Evolutionary conservation across 2,797 vertebrate genomes (phyloP).

Genomic region (Margarornis squamiger): DNA sequence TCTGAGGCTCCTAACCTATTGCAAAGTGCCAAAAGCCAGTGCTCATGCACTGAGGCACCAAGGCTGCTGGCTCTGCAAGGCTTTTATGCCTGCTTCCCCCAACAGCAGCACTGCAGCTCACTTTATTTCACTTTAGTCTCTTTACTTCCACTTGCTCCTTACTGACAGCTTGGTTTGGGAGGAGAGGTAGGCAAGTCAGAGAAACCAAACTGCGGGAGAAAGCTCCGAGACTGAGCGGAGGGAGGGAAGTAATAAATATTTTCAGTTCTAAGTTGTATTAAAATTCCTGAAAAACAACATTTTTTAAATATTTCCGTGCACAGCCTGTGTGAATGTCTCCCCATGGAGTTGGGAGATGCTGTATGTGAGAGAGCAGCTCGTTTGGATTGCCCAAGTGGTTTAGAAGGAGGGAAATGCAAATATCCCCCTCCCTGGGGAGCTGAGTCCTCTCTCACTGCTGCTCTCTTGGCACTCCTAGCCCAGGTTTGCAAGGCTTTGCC

Average conservation of each 20-base stretch:
- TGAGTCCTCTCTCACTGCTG: background rate
- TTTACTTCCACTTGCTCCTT: background rate
- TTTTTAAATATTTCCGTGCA: background rate
- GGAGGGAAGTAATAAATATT: background rate
- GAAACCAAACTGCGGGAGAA: background rate
- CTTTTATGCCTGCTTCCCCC: background rate
- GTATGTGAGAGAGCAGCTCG: background rate
- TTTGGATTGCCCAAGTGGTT: background rate
- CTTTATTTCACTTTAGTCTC: background rate
- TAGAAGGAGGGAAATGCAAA: background rate
- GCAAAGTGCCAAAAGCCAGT: background rate
- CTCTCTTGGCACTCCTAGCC: background rate
- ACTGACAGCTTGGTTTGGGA: background rate
- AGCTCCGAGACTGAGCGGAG: background rate
- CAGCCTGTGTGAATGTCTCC: background rate
- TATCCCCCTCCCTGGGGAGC: background rate
- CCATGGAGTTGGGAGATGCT: rapidly evolving
- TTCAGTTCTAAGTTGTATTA: background rate
- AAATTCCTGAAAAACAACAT: background rate
- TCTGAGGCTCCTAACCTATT: background rate
- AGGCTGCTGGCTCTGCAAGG: background rate
- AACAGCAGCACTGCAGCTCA: background rate
- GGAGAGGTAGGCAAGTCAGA: background rate
- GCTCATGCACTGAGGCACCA: background rate
- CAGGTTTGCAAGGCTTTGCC: background rate